Evolutionary conservation across 2,113 vertebrate genomes (phyloP).

Genomic region (Semnornis frantzii): DNA sequence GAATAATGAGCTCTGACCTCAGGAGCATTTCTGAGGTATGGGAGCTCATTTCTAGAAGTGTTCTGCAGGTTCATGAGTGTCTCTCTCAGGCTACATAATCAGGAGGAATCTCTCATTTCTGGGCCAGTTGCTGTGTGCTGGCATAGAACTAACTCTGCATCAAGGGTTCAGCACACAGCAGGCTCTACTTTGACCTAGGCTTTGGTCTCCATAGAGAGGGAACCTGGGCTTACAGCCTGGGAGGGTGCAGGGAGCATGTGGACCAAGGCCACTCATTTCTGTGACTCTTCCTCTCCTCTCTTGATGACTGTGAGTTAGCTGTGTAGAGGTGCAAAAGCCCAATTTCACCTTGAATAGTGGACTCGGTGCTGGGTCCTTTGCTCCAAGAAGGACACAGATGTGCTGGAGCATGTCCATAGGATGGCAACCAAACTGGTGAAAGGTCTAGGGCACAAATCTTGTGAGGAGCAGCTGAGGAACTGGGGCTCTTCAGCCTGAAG

Average conservation of each 20-base stretch:
- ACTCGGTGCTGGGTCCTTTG: too few relatives aligned
- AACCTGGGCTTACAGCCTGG: neutral
- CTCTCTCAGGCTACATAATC: rapidly evolving
- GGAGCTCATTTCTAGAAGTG: neutral
- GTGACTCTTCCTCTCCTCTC: neutral
- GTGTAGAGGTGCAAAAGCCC: too few relatives aligned
- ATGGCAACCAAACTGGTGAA: neutral
- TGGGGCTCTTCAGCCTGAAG: too few relatives aligned
- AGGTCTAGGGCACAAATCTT: too few relatives aligned
- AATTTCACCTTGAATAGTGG: neutral
- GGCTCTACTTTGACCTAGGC: neutral
- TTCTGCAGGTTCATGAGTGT: rapidly evolving
- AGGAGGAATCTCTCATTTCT: neutral
- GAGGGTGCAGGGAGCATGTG: neutral
- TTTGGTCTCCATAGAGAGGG: neutral
- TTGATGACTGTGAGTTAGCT: neutral
- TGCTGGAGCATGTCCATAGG: neutral
- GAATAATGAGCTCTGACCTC: neutral
- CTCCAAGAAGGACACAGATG: too few relatives aligned
- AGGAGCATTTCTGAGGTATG: neutral
- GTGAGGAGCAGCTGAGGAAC: too few relatives aligned
- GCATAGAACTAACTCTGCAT: neutral
- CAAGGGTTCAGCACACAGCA: neutral
- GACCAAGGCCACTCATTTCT: neutral
- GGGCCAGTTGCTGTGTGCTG: neutral